Percentiles rank a stretch among this genome's conserved stretches.
Conservation (phyloP, 2,113 vertebrate genomes). For the Pterocles gutturalis region DNA sequence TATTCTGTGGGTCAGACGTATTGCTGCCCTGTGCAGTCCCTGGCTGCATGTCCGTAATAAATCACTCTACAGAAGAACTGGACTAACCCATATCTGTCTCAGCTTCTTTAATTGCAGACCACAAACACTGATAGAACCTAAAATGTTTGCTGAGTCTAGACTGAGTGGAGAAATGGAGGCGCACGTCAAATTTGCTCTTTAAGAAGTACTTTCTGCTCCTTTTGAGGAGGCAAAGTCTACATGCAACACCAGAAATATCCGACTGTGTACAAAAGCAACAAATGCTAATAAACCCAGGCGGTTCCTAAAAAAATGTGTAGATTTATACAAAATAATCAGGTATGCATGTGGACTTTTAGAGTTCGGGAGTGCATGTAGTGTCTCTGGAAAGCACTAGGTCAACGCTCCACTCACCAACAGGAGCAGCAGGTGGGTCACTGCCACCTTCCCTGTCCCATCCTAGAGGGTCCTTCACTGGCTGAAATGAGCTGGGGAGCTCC, state of each 20-base stretch:
- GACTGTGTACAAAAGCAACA: background rate
- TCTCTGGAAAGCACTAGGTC: background rate
- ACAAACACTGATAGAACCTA: background rate
- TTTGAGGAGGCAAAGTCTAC: background rate
- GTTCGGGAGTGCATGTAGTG: background rate
- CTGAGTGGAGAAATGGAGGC: slow-evolving; percentile 3
- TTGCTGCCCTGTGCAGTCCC: background rate
- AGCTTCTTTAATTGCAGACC: slow-evolving; percentile 12
- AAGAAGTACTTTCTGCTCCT: background rate
- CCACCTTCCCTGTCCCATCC: background rate
- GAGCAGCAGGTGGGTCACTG: background rate
- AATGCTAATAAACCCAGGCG: background rate
- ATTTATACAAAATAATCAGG: background rate
- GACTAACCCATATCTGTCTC: background rate
- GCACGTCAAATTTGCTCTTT: background rate
- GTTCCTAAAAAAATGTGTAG: background rate
- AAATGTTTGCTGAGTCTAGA: slow-evolving; percentile 43
- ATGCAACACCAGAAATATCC: background rate
- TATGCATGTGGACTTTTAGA: background rate
- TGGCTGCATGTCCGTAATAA: background rate
- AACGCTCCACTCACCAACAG: background rate
- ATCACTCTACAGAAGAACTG: background rate
- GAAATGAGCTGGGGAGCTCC: background rate
- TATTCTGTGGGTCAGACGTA: background rate
- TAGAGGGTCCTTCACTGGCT: background rate